These are phyloP conservation scores for Polydrusus pterygomalis DNA, from an alignment of 2,888 invertebrate genomes.

Conservation along the genomic window DNA sequence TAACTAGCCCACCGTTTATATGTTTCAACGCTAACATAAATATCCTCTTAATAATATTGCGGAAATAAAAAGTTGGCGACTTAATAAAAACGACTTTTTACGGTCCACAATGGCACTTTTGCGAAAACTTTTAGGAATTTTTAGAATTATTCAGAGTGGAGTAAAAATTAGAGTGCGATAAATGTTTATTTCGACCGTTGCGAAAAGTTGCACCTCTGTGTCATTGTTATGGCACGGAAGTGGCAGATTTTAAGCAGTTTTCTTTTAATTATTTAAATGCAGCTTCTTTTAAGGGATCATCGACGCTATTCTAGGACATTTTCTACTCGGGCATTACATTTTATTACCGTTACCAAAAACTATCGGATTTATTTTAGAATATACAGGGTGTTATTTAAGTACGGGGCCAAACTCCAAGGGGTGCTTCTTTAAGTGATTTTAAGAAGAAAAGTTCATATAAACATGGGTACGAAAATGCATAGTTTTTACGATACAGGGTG, in stretches of 20 bases:
- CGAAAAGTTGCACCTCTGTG: constrained; percentile 33
- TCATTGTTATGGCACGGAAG: background rate
- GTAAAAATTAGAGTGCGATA: constrained; percentile 31
- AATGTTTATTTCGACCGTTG: constrained; percentile 29
- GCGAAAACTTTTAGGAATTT: constrained; percentile 27
- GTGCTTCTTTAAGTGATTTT: too few relatives aligned
- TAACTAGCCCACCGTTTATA: too few relatives aligned
- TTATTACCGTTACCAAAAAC: too few relatives aligned
- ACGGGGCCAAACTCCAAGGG: too few relatives aligned
- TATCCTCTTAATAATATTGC: constrained; percentile 12
- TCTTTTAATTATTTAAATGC: background rate
- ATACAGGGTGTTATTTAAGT: too few relatives aligned
- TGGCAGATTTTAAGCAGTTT: background rate
- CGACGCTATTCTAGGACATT: too few relatives aligned
- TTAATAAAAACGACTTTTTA: constrained; percentile 59
- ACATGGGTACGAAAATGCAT: too few relatives aligned
- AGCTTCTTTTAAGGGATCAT: too few relatives aligned
- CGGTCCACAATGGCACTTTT: constrained; percentile 14
- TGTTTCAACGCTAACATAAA: background rate
- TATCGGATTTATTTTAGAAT: too few relatives aligned
- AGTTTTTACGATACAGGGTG: too few relatives aligned
- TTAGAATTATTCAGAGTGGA: constrained; percentile 17
- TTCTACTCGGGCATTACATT: too few relatives aligned
- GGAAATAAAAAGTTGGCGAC: constrained; percentile 16
- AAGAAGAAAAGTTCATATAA: too few relatives aligned